Percentiles rank a stretch among this genome's conserved stretches.
Conservation (phyloP, 2,113 vertebrate species). For the Salvelinus namaycush region DNA sequence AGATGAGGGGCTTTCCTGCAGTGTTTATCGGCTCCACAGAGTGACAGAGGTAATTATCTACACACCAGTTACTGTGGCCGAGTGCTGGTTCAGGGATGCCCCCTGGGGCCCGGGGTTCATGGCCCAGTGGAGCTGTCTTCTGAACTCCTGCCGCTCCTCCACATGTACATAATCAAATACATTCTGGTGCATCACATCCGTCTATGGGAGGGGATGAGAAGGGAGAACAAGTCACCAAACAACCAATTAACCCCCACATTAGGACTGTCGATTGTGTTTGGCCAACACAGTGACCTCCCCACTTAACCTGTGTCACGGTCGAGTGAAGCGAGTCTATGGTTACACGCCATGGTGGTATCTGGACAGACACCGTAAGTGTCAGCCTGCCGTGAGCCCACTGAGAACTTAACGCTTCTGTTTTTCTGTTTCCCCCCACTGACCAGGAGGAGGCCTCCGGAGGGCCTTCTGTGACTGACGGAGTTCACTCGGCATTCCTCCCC, state of each 20-base stretch:
- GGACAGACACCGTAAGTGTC: constrained; percentile 27
- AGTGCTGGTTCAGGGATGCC: constrained; percentile 56
- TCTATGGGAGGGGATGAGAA: constrained; percentile 60
- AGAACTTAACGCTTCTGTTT: not conserved
- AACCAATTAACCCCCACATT: constrained; percentile 17
- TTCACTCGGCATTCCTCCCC: too few species aligned
- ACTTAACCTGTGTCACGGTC: constrained; percentile 34
- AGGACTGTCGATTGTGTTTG: constrained; percentile 29
- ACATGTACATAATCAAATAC: constrained; percentile 89
- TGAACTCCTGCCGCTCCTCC: constrained; percentile 86
- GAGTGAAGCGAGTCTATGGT: constrained; percentile 6
- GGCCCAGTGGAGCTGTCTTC: constrained; percentile 86
- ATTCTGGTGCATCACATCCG: constrained; percentile 89
- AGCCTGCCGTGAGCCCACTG: constrained; percentile 3
- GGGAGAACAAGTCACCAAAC: not conserved
- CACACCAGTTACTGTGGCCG: constrained; percentile 44
- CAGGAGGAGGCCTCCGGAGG: too few species aligned
- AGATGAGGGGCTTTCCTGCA: too few species aligned
- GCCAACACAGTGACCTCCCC: constrained; percentile 10
- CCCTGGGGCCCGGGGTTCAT: constrained; percentile 79
- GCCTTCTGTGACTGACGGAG: too few species aligned
- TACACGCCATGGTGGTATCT: constrained; percentile 4
- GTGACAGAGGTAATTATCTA: not conserved
- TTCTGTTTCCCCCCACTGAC: too few species aligned
- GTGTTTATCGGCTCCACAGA: too few species aligned